phyloP scores from a whole-genome alignment of 1,140 invertebrate species.

The Heterodera carotae region DNA sequence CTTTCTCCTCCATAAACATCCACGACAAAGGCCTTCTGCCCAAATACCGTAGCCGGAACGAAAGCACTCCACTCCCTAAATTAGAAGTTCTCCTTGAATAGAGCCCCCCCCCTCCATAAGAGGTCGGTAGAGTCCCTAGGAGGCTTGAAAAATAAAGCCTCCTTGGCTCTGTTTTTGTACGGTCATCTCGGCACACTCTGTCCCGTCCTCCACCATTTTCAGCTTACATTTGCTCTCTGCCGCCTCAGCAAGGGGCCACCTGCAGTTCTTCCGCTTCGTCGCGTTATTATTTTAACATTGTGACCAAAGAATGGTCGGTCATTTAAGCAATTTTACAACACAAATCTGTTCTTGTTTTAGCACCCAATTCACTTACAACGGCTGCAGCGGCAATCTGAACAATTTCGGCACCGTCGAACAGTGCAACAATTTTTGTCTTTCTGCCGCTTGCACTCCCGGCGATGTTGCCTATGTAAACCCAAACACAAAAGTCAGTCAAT shows the following conservation, averaged over 20 bases:
- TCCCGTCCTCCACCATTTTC: constrained; percentile 24
- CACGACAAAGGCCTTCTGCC: background rate
- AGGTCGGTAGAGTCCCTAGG: too few relatives aligned
- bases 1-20: too few relatives aligned
- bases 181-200: background rate
- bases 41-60: background rate
- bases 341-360: constrained; percentile 20
- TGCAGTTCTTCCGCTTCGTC: constrained; percentile 60
- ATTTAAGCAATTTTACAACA: background rate
- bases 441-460: constrained; percentile 63
- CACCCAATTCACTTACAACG: constrained; percentile 65
- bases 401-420: constrained; percentile 63
- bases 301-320: constrained; percentile 57
- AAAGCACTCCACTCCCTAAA: background rate
- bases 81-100: too few relatives aligned
- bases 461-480: constrained; percentile 65
- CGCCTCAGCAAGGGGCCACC: constrained; percentile 59
- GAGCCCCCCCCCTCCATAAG: too few relatives aligned
- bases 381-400: constrained; percentile 57
- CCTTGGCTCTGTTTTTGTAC: too few relatives aligned
- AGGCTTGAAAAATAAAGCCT: too few relatives aligned
- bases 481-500: constrained; percentile 55
- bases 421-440: constrained; percentile 64
- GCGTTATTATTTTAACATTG: constrained; percentile 64
- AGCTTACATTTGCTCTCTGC: constrained; percentile 64